Evolutionary conservation across 1,140 invertebrate species (phyloP), one percentile per base, ranked within the genome.

Genomic region (Brachionus koreanus): DNA sequence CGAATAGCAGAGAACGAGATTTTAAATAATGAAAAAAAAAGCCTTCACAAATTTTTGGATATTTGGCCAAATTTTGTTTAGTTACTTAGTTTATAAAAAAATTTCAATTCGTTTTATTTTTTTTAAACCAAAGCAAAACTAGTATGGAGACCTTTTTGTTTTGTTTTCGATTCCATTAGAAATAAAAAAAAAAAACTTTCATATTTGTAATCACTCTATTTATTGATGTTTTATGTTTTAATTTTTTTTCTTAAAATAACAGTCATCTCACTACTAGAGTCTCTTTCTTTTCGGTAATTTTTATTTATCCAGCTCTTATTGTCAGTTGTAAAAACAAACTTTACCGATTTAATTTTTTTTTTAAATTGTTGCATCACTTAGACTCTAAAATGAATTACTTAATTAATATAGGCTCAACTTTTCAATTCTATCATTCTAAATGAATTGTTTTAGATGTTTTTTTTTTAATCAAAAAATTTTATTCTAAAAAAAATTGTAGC

Each of bases 81-180:
- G 65, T 69, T 69, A 69, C 65, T 69, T 39, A 69, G 65, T 69
- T 69, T 69, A 37, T 69, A 65, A 65, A 65, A 65, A 9, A 33
- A 33, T 65, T 65, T 65, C 29, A 3, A 29, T 29, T 65, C 10
- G 25, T 19, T 35, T 65, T 19, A n/a, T n/a, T 29, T 65, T 65
- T 65, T 65, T 35, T 65, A 1, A 37, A 57, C 19, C 49, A 57
- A 57, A 57, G 19, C 49, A 19, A 57, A 57, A 57, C 49, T 23
- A 57, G 49, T 57, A 19, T 57, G 49, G 49, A 57, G 49, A 57
- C 16, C 16, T 69, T 69, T 37, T 69, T 69, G 35, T 39, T 69
- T 37, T 37, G 65, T 69, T 37, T 37, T 37, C 16, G 33, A 69
- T 69, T 69, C 65, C 65, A 69, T 69, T 69, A 69, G 19, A 69